A percentile compares a stretch with the other conserved stretches of the same genome.
phyloP scores from a whole-genome alignment of 2,797 vertebrate species.

The Amniataba percoides region DNA sequence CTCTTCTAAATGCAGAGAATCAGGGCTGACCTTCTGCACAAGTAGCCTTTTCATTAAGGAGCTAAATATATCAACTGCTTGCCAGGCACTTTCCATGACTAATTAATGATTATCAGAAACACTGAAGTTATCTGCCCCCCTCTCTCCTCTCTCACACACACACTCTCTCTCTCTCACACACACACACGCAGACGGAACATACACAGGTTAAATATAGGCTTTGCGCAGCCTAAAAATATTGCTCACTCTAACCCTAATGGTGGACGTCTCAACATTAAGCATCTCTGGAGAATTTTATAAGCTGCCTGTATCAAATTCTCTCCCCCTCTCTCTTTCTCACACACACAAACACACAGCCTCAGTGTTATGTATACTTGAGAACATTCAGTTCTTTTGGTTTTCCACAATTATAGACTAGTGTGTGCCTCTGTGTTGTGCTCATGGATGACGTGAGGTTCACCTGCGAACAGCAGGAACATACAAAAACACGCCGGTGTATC shows the following conservation, averaged over 20 bases:
- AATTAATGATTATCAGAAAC: slow-evolving; percentile 21
- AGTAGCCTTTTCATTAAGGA: slow-evolving; percentile 1
- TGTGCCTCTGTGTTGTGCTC: slow-evolving; percentile 25
- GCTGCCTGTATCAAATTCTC: slow-evolving; percentile 43
- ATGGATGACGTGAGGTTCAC: slow-evolving; percentile 45
- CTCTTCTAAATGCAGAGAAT: slow-evolving; percentile 3
- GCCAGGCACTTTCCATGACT: slow-evolving; percentile 23
- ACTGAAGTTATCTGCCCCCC: neutral
- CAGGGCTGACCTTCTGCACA: neutral
- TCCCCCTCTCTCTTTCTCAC: neutral
- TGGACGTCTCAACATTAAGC: slow-evolving; percentile 18
- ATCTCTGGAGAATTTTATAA: slow-evolving; percentile 41
- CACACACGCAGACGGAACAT: neutral
- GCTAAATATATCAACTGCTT: neutral
- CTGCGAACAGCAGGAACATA: slow-evolving; percentile 21
- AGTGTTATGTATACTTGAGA: slow-evolving; percentile 15
- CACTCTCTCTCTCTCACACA: too few species aligned
- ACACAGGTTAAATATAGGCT: slow-evolving; percentile 45
- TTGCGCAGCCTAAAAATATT: slow-evolving; percentile 15
- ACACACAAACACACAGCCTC: slow-evolving; percentile 11
- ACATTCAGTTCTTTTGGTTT: slow-evolving; percentile 57
- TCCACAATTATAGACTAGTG: slow-evolving; percentile 58
- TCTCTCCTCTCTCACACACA: too few species aligned
- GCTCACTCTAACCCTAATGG: slow-evolving; percentile 24
- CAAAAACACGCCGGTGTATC: slow-evolving; percentile 5